These are phyloP conservation scores for Petrocephalus microphthalmus DNA, from an alignment of 2,113 vertebrate species.

Conservation along the genomic window DNA sequence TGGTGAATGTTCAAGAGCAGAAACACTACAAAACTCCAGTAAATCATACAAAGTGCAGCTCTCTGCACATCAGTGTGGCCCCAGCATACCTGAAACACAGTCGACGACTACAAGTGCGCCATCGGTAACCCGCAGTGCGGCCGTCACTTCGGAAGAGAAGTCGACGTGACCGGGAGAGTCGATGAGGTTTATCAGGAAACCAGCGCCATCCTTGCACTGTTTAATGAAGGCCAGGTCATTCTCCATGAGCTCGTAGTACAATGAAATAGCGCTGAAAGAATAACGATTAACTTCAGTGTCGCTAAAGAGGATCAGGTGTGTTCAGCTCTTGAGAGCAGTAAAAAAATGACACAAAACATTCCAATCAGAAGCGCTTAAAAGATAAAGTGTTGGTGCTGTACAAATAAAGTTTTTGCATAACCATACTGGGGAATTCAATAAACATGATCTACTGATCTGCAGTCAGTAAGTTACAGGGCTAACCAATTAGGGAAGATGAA, in stretches of 20 bases:
- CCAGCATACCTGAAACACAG: conserved; percentile 50
- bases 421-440: background rate
- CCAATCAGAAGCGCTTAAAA: background rate
- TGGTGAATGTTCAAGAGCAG: background rate
- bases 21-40: background rate
- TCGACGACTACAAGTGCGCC: conserved; percentile 45
- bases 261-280: conserved; percentile 40
- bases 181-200: conserved; percentile 53
- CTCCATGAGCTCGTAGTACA: conserved; percentile 42
- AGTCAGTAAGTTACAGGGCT: background rate
- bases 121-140: conserved; percentile 39
- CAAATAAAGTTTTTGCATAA: background rate
- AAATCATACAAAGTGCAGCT: background rate
- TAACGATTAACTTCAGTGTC: conserved; percentile 12
- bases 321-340: background rate
- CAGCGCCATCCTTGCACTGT: conserved; percentile 36
- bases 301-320: background rate
- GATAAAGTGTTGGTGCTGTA: background rate
- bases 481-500: background rate
- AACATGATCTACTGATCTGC: background rate
- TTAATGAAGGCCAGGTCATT: conserved; percentile 48
- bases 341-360: background rate
- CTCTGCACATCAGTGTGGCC: background rate
- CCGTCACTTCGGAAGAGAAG: conserved; percentile 56
- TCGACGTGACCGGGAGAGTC: conserved; percentile 42